Conservation (phyloP, 1,140 invertebrate genomes). For the Meloidogyne hapla region DNA sequence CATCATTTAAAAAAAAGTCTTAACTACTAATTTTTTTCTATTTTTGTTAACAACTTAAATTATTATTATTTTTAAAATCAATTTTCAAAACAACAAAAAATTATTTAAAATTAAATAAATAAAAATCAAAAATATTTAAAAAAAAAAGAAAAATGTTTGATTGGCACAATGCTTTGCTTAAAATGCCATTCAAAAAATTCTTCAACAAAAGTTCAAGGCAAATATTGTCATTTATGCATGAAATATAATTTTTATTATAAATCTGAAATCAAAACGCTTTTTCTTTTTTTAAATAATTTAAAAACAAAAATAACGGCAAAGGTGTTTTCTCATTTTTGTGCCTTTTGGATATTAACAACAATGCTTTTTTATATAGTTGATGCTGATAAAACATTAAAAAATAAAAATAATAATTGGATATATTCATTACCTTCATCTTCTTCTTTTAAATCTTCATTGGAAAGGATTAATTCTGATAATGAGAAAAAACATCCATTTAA, state of each 20-base stretch:
- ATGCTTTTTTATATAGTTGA: slow-evolving; percentile 1
- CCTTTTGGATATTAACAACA: neutral
- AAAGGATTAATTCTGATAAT: neutral
- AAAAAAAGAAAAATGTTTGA: neutral
- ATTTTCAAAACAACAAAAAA: neutral
- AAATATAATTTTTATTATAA: neutral
- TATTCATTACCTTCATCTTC: too few species aligned
- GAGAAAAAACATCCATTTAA: too few species aligned
- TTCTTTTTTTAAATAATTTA: neutral
- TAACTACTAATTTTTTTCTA: too few species aligned
- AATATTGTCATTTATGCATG: too few species aligned
- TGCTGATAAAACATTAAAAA: neutral
- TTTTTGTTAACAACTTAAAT: too few species aligned
- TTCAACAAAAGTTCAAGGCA: neutral
- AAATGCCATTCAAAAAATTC: neutral
- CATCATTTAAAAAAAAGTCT: too few species aligned
- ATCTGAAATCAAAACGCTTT: neutral
- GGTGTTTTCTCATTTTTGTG: neutral
- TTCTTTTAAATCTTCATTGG: too few species aligned
- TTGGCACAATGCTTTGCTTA: neutral
- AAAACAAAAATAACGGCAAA: neutral
- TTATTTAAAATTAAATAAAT: too few species aligned
- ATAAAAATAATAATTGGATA: neutral
- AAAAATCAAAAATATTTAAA: neutral
- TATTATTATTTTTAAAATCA: neutral